Conservation (phyloP, 2,888 invertebrate species). For the Lottia gigantea region DNA sequence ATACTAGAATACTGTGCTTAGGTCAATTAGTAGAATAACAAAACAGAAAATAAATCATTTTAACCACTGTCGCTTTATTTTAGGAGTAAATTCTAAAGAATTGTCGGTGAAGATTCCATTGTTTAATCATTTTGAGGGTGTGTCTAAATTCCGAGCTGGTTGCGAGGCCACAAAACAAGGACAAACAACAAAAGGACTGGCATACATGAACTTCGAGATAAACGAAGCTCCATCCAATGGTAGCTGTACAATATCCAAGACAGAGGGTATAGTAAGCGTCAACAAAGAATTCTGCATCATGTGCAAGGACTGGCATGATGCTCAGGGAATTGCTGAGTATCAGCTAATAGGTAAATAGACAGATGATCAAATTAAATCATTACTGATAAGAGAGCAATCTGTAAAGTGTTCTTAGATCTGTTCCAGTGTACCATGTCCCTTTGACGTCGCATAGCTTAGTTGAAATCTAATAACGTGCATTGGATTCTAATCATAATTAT, state of each 20-base stretch:
- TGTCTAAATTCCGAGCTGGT: conserved; percentile 38
- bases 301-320: conserved; percentile 45
- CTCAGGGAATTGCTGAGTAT: conserved; percentile 45
- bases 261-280: conserved; percentile 24
- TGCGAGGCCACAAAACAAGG: conserved; percentile 20
- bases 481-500: no score
- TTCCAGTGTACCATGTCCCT: no score
- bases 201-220: conserved; percentile 32
- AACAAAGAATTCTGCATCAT: conserved; percentile 30
- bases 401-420: no score
- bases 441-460: no score
- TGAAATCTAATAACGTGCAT: no score
- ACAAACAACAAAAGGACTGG: conserved; percentile 23
- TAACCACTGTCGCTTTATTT: neutral
- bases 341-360: conserved; percentile 51
- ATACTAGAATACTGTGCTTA: no score
- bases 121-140: conserved; percentile 36
- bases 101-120: conserved; percentile 42
- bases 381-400: no score
- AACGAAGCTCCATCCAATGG: conserved; percentile 47
- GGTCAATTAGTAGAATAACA: no score
- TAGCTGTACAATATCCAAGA: conserved; percentile 42
- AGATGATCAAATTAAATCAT: no score
- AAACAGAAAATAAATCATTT: no score
- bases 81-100: conserved; percentile 43